Percentiles rank a stretch among this genome's conserved stretches.
These are phyloP conservation scores for Andricus grossulariae DNA, from an alignment of 1,140 invertebrate species.

Conservation along the genomic window DNA sequence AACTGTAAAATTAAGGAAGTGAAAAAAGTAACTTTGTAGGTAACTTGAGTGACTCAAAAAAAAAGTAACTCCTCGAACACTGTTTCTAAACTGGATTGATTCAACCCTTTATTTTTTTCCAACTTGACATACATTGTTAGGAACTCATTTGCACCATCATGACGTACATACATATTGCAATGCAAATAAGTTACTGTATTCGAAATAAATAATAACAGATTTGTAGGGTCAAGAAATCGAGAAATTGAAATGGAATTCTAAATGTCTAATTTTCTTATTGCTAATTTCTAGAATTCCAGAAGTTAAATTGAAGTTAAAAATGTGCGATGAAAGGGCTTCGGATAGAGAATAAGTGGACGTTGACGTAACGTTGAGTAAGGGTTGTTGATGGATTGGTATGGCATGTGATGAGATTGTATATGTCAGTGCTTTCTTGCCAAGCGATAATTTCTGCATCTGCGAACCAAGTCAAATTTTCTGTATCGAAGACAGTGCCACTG, in stretches of 20 bases:
- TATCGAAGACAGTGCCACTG: conserved; percentile 88
- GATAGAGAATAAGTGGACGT: conserved; percentile 19
- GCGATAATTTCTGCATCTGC: conserved; percentile 82
- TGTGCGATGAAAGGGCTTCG: conserved; percentile 5
- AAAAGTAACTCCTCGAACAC: too few species aligned
- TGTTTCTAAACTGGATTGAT: too few species aligned
- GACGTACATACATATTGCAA: too few species aligned
- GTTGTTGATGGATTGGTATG: not conserved
- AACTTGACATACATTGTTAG: too few species aligned
- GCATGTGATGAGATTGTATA: conserved; percentile 30
- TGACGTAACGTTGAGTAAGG: conserved; percentile 41
- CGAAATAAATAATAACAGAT: too few species aligned
- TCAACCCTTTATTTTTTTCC: too few species aligned
- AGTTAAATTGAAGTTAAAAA: not conserved
- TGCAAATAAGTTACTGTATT: too few species aligned
- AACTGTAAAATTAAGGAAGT: too few species aligned
- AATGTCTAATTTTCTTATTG: not conserved
- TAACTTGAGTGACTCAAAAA: too few species aligned
- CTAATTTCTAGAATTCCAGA: not conserved
- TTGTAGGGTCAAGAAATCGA: not conserved
- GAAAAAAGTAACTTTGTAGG: too few species aligned
- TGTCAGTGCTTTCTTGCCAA: conserved; percentile 74
- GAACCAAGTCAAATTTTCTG: conserved; percentile 84
- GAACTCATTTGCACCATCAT: too few species aligned
- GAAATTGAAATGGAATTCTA: too few species aligned